These are phyloP conservation scores for Agrilus planipennis DNA, from an alignment of 1,140 invertebrate genomes.

Conservation along the genomic window DNA sequence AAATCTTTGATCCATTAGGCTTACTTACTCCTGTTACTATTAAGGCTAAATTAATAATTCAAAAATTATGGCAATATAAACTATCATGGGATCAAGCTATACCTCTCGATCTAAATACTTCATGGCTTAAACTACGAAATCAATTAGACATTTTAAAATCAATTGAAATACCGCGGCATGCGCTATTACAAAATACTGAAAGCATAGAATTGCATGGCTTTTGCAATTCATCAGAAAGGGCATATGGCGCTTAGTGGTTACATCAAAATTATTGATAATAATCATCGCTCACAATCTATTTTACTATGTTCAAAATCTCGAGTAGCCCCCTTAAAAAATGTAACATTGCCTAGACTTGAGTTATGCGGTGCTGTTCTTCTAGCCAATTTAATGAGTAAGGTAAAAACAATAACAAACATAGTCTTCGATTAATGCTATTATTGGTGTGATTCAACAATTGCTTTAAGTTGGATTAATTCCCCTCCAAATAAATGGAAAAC, in stretches of 20 bases:
- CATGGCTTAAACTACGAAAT: not conserved
- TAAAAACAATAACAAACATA: not conserved
- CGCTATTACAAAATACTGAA: not conserved
- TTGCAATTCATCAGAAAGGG: slow-evolving; percentile 25
- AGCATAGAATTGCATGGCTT: slow-evolving; percentile 25
- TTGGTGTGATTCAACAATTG: slow-evolving; percentile 13
- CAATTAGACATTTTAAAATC: not conserved
- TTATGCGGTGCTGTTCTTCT: slow-evolving; percentile 23
- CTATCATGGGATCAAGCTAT: slow-evolving; percentile 9
- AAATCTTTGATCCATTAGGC: slow-evolving; percentile 31
- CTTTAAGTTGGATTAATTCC: slow-evolving; percentile 26
- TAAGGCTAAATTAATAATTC: slow-evolving; percentile 31
- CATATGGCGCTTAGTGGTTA: slow-evolving; percentile 22
- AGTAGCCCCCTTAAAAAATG: slow-evolving; percentile 11
- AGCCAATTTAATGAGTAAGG: not conserved
- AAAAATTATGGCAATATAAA: slow-evolving; percentile 27
- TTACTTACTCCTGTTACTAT: slow-evolving; percentile 30
- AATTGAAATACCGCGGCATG: not conserved
- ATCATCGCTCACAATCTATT: slow-evolving; percentile 5
- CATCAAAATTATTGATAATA: slow-evolving; percentile 14
- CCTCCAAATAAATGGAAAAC: slow-evolving; percentile 20
- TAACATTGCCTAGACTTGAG: slow-evolving; percentile 16
- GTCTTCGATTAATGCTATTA: slow-evolving; percentile 10
- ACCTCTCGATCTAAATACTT: not conserved
- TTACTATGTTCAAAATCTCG: slow-evolving; percentile 16